These are phyloP conservation scores for Planococcus citri DNA, from an alignment of 1,140 invertebrate species.

Conservation along the genomic window DNA sequence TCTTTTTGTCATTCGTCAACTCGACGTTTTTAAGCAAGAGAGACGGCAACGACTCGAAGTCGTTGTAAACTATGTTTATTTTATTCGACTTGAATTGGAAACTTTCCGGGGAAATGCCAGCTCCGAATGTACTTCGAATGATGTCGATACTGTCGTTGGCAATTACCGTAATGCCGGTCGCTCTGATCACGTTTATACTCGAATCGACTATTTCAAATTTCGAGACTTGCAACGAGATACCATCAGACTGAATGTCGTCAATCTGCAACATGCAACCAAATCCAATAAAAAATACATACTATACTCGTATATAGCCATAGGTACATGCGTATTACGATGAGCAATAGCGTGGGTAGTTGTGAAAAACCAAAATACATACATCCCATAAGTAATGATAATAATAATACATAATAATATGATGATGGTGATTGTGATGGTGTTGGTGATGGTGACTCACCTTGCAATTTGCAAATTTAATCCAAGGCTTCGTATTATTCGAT, in stretches of 20 bases:
- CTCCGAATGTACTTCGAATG: neutral
- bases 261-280: neutral
- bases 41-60: constrained; percentile 15
- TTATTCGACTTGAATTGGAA: neutral
- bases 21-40: constrained; percentile 8
- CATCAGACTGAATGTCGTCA: neutral
- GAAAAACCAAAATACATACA: neutral
- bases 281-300: too few species aligned
- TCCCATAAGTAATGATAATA: too few species aligned
- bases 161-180: neutral
- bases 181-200: neutral
- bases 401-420: too few species aligned
- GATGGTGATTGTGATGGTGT: too few species aligned
- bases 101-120: neutral
- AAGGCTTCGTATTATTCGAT: neutral
- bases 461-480: neutral
- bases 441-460: neutral
- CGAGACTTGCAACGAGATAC: neutral
- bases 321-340: too few species aligned
- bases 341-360: neutral
- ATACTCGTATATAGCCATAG: too few species aligned
- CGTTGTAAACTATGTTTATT: constrained; percentile 9
- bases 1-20: constrained; percentile 11
- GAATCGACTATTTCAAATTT: neutral
- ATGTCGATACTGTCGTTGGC: constrained; percentile 9